Conservation (phyloP, 2,113 vertebrate genomes). For the Rhea americana region DNA sequence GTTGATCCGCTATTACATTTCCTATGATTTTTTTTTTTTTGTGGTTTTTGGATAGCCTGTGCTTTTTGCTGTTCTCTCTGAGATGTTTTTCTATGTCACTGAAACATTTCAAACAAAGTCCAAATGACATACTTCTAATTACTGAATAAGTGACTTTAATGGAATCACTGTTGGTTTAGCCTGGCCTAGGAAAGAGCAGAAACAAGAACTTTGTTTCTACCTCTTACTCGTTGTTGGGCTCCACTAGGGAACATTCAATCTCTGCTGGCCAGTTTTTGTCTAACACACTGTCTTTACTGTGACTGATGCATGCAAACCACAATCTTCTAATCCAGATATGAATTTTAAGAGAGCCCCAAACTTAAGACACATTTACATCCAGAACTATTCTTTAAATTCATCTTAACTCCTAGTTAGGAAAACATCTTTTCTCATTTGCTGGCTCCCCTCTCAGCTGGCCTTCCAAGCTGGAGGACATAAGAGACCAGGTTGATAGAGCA, state of each 20-base stretch:
- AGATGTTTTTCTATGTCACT: neutral
- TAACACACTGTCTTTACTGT: neutral
- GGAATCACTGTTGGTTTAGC: neutral
- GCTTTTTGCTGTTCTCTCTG: neutral
- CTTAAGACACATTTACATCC: neutral
- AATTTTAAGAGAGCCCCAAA: neutral
- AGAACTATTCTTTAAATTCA: neutral
- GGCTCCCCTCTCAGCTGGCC: neutral
- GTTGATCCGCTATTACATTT: neutral
- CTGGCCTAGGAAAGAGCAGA: neutral
- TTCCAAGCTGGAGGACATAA: neutral
- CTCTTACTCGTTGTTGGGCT: neutral
- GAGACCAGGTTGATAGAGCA: neutral
- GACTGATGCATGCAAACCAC: neutral
- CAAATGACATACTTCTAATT: neutral
- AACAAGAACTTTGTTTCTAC: neutral
- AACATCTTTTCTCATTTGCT: neutral
- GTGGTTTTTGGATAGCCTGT: neutral
- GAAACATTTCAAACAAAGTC: neutral
- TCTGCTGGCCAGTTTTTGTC: neutral
- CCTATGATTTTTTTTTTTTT: neutral
- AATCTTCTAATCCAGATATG: neutral
- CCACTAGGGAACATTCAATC: neutral
- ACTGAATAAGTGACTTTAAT: neutral
- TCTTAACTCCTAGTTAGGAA: neutral